A percentile compares a stretch with the other conserved stretches of the same genome.
These are phyloP conservation scores for Macroglossus sobrinus DNA, from an alignment of 2,113 vertebrate genomes.

Conservation along the genomic window DNA sequence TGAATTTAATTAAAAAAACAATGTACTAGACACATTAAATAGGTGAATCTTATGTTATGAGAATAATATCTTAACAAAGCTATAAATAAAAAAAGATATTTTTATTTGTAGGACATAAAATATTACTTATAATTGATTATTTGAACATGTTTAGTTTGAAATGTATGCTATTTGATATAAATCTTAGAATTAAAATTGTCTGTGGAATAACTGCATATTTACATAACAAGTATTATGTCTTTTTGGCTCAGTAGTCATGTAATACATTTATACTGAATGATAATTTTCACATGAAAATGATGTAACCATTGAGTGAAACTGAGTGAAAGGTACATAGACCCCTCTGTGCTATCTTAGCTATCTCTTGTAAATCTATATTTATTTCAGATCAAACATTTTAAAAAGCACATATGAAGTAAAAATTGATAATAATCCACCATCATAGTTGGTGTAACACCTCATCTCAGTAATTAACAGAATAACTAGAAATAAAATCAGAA, in stretches of 20 bases:
- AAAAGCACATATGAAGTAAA: neutral
- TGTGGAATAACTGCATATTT: neutral
- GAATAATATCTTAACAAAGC: neutral
- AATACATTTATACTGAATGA: neutral
- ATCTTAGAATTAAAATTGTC: neutral
- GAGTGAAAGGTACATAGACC: neutral
- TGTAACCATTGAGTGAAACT: neutral
- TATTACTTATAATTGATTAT: neutral
- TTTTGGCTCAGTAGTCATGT: neutral
- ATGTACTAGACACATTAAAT: neutral
- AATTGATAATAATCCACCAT: neutral
- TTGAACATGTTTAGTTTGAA: neutral
- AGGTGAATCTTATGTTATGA: neutral
- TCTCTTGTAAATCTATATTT: neutral
- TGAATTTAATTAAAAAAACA: neutral
- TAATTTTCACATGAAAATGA: neutral
- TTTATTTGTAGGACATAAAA: neutral
- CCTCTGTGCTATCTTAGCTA: neutral
- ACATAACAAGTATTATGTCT: neutral
- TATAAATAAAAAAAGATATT: neutral
- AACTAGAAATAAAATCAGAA: neutral
- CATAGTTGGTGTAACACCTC: neutral
- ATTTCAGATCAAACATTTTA: neutral
- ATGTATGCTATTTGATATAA: neutral
- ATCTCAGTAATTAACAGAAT: neutral